Conservation (phyloP, 2,888 invertebrate genomes). For the Scaptomyza reducta region DNA sequence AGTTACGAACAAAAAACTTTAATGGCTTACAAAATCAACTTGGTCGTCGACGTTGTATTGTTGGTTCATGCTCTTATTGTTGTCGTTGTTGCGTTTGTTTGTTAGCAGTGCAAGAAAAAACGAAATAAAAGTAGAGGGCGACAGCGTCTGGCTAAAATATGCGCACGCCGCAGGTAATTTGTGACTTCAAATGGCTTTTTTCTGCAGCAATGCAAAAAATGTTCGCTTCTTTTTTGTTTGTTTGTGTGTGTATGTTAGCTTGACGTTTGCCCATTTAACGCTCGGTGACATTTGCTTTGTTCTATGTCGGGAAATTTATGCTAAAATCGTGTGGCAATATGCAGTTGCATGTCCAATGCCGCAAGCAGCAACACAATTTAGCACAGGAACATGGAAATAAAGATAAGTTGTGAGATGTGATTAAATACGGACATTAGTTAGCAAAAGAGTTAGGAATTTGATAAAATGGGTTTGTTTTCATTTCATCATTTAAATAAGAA, state of each 20-base stretch:
- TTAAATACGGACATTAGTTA: slow-evolving; percentile 24
- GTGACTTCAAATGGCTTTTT: slow-evolving; percentile 55
- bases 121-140: slow-evolving; percentile 10
- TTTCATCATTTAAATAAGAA: too few species aligned
- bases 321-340: slow-evolving; percentile 50
- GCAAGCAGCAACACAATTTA: slow-evolving; percentile 40
- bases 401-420: slow-evolving; percentile 23
- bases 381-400: slow-evolving; percentile 51
- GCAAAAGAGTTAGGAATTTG: not conserved
- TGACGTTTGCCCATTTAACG: slow-evolving; percentile 54
- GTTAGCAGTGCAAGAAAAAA: slow-evolving; percentile 30
- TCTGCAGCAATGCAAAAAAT: slow-evolving; percentile 34
- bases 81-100: slow-evolving; percentile 7
- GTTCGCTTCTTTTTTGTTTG: slow-evolving; percentile 14
- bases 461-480: slow-evolving; percentile 2
- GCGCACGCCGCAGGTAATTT: slow-evolving; percentile 69
- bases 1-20: slow-evolving; percentile 60
- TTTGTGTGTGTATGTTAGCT: slow-evolving; percentile 9
- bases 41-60: slow-evolving; percentile 32
- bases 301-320: slow-evolving; percentile 49
- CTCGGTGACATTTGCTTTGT: slow-evolving; percentile 15
- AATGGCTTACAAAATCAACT: slow-evolving; percentile 71
- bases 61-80: slow-evolving; percentile 2
- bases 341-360: slow-evolving; percentile 55
- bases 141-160: slow-evolving; percentile 59